These are phyloP conservation scores for Drosophila jambulina DNA, from an alignment of 1,140 invertebrate species.

Conservation along the genomic window DNA sequence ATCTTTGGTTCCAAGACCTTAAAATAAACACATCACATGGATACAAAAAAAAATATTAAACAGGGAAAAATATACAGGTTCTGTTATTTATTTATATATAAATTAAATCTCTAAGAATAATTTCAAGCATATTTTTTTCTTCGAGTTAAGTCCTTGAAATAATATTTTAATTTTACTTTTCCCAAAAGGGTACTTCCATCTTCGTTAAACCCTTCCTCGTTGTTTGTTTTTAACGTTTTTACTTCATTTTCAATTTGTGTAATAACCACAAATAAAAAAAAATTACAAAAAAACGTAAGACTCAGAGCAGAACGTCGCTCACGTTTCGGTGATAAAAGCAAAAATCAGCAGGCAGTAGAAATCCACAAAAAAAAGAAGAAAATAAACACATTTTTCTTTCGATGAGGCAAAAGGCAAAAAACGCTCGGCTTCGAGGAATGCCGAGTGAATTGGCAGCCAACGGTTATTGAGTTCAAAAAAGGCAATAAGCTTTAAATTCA, in stretches of 20 bases:
- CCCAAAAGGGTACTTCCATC: not conserved
- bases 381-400: slow-evolving; percentile 35
- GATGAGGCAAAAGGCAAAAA: slow-evolving; percentile 35
- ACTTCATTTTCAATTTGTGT: slow-evolving; percentile 37
- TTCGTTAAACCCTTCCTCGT: not conserved
- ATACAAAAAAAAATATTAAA: not conserved
- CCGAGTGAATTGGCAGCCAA: slow-evolving; percentile 28
- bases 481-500: slow-evolving; percentile 23
- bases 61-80: not conserved
- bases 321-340: slow-evolving; percentile 54
- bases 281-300: slow-evolving; percentile 28
- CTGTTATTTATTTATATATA: not conserved
- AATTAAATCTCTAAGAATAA: not conserved
- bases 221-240: slow-evolving; percentile 28
- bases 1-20: not conserved
- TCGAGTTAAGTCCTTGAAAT: not conserved
- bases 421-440: slow-evolving; percentile 23
- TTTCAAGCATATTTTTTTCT: not conserved
- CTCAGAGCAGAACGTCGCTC: slow-evolving; percentile 52
- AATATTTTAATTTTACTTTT: not conserved
- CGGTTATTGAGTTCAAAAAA: slow-evolving; percentile 36
- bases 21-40: not conserved
- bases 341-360: slow-evolving; percentile 23
- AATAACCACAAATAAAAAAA: slow-evolving; percentile 25
- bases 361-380: slow-evolving; percentile 15